Evolutionary conservation across 2,113 vertebrate genomes (phyloP).

Genomic region (Propithecus coquereli): DNA sequence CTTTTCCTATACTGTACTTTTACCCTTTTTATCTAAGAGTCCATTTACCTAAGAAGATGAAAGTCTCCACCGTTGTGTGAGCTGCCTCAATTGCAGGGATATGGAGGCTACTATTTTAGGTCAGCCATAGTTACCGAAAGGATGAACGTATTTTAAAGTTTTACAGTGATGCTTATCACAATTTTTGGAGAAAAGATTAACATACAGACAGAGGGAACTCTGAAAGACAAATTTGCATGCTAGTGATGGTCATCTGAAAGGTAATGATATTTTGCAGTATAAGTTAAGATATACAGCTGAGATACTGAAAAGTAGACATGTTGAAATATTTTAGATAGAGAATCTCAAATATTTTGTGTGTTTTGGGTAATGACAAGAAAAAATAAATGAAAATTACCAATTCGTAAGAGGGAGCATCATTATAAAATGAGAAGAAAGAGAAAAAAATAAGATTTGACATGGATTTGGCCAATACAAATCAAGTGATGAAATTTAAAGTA

Average conservation of each 20-base stretch:
- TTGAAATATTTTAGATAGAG: not conserved
- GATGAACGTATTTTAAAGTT: not conserved
- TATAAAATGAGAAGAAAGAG: not conserved
- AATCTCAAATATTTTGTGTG: not conserved
- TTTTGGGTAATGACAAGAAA: not conserved
- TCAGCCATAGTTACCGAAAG: not conserved
- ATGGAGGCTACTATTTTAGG: not conserved
- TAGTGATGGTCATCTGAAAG: not conserved
- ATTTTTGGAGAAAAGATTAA: not conserved
- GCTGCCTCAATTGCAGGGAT: not conserved
- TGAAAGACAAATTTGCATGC: not conserved
- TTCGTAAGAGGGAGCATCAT: not conserved
- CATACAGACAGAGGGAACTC: not conserved
- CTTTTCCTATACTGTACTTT: not conserved
- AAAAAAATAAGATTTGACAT: not conserved
- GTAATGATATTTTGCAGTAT: not conserved
- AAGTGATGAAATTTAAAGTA: not conserved
- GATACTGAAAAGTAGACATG: not conserved
- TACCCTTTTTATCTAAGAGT: not conserved
- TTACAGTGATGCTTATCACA: not conserved
- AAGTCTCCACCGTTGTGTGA: not conserved
- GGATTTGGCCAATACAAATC: not conserved
- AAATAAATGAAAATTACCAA: not conserved
- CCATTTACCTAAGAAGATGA: not conserved
- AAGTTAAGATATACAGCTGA: not conserved